Evolutionary conservation across 2,797 vertebrate species (phyloP).

Genomic region (Molossus alvarezi): DNA sequence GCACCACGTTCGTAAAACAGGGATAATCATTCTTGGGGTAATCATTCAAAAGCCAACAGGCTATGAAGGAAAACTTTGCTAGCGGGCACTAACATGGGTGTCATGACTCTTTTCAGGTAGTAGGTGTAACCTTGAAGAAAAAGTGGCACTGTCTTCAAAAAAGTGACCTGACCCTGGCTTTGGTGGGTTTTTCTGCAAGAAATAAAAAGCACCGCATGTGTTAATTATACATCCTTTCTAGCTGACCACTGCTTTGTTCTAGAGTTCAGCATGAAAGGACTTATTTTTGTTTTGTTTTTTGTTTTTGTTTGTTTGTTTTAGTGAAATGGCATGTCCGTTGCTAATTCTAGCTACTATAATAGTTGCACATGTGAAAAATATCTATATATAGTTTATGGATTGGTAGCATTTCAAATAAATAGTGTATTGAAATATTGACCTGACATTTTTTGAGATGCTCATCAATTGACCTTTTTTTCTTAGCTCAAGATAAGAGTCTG

Average conservation of each 20-base stretch:
- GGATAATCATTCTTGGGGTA: background rate
- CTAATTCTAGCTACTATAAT: constrained; percentile 86
- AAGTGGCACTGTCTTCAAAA: constrained; percentile 94
- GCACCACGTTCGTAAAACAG: background rate
- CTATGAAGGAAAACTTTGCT: constrained; percentile 77
- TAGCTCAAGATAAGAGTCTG: constrained; percentile 79
- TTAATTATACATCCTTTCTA: constrained; percentile 90
- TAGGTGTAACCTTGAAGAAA: constrained; percentile 95
- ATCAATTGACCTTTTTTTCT: constrained; percentile 84
- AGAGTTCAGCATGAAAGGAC: constrained; percentile 90
- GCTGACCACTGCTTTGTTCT: constrained; percentile 89
- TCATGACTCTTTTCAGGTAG: constrained; percentile 94
- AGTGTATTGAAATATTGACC: constrained; percentile 74
- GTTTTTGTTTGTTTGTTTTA: constrained; percentile 79
- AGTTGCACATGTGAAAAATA: constrained; percentile 86
- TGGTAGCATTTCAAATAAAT: constrained; percentile 87
- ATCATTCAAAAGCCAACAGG: constrained; percentile 76
- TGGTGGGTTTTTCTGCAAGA: constrained; percentile 93
- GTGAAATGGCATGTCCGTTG: constrained; percentile 90
- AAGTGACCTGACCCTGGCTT: constrained; percentile 94
- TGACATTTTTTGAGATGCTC: constrained; percentile 90
- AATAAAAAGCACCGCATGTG: constrained; percentile 92
- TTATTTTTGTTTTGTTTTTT: constrained; percentile 85
- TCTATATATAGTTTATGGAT: constrained; percentile 81
- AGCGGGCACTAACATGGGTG: constrained; percentile 90